Percentiles rank a stretch among this genome's conserved stretches.
Evolutionary conservation across 2,888 invertebrate species (phyloP).

Genomic region (Chrysolina americana): DNA sequence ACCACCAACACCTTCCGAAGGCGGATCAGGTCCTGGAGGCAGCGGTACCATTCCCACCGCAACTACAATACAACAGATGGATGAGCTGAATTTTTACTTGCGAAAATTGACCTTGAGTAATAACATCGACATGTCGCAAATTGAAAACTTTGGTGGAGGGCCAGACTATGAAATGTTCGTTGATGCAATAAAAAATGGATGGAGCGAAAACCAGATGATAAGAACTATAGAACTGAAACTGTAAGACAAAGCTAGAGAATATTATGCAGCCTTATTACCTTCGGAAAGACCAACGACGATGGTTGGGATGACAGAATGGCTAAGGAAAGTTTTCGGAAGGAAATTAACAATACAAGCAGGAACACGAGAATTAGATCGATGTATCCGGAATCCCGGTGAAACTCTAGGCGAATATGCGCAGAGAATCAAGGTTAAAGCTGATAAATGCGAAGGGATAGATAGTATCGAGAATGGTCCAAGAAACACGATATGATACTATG

Average conservation of each 20-base stretch:
- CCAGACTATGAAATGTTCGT: constrained; percentile 38
- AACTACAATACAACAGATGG: background rate
- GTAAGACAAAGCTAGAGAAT: constrained; percentile 30
- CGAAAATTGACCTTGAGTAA: background rate
- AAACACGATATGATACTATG: constrained; percentile 24
- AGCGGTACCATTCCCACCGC: no score
- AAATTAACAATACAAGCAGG: constrained; percentile 24
- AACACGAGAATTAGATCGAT: constrained; percentile 31
- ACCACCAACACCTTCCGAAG: no score
- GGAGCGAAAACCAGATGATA: constrained; percentile 21
- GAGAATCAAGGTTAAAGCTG: constrained; percentile 28
- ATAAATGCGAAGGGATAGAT: constrained; percentile 34
- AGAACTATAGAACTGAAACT: constrained; percentile 28
- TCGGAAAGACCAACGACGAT: constrained; percentile 31
- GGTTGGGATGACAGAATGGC: constrained; percentile 26
- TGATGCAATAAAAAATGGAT: constrained; percentile 25
- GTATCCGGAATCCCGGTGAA: constrained; percentile 26
- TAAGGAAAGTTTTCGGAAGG: constrained; percentile 32
- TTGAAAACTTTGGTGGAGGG: constrained; percentile 36
- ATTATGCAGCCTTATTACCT: constrained; percentile 11
- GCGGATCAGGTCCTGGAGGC: no score
- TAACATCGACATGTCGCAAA: background rate
- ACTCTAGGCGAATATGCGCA: constrained; percentile 37
- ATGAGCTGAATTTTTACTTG: constrained; percentile 24
- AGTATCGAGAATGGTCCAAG: constrained; percentile 19